These are phyloP conservation scores for Smittia aterrima DNA, from an alignment of 2,888 invertebrate genomes.

Conservation along the genomic window DNA sequence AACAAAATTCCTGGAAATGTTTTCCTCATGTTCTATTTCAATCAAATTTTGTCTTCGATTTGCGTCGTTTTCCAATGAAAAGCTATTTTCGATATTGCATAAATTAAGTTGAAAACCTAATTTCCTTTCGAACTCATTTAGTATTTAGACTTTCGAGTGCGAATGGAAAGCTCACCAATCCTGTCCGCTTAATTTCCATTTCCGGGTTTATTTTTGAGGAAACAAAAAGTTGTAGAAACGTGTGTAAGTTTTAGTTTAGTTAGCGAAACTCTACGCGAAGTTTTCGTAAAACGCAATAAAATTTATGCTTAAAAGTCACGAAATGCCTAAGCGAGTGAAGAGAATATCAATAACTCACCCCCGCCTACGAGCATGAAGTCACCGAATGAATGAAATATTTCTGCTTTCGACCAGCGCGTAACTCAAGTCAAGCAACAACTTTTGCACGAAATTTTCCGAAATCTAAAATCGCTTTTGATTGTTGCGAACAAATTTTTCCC, in stretches of 20 bases:
- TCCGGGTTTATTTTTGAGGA: neutral
- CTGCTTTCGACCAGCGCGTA: slow-evolving; percentile 1
- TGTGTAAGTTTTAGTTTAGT: slow-evolving; percentile 10
- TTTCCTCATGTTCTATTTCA: no score
- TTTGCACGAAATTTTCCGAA: neutral
- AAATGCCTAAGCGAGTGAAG: neutral
- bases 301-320: slow-evolving; percentile 37
- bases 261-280: neutral
- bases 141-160: neutral
- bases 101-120: neutral
- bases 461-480: neutral
- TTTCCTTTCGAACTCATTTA: neutral
- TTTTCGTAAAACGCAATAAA: slow-evolving; percentile 36
- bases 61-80: neutral
- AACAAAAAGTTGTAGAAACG: neutral
- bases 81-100: neutral
- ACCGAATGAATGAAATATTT: neutral
- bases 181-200: neutral
- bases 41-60: neutral
- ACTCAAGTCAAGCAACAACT: neutral
- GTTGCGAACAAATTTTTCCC: neutral
- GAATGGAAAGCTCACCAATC: neutral
- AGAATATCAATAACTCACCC: slow-evolving; percentile 3
- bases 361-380: neutral
- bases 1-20: no score